These are phyloP conservation scores for Laticauda colubrina DNA, from an alignment of 2,113 vertebrate species.

Conservation along the genomic window DNA sequence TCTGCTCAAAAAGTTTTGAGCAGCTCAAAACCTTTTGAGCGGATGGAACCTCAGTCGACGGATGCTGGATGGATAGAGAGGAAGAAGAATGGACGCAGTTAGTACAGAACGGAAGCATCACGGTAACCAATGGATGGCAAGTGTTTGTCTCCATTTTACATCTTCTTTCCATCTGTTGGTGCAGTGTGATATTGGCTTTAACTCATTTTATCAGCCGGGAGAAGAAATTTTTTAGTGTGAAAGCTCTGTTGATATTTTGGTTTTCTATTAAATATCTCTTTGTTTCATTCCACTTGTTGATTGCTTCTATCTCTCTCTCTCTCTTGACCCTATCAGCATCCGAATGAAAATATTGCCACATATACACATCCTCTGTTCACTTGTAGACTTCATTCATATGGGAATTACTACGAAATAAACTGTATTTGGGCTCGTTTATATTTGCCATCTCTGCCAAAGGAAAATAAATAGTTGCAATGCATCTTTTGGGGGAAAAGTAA, in stretches of 20 bases:
- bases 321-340: conserved; percentile 48
- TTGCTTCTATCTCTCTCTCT: conserved; percentile 28
- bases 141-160: too few relatives aligned
- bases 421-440: conserved; percentile 54
- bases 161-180: too few relatives aligned
- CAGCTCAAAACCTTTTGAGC: too few relatives aligned
- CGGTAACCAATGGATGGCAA: too few relatives aligned
- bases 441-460: conserved; percentile 53
- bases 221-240: not conserved
- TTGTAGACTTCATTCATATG: conserved; percentile 54
- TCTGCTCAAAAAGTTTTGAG: too few relatives aligned
- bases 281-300: not conserved
- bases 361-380: conserved; percentile 33
- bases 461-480: conserved; percentile 50
- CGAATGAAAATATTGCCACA: not conserved
- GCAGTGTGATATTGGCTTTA: not conserved
- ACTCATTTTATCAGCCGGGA: not conserved
- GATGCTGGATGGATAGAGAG: too few relatives aligned
- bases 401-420: conserved; percentile 60
- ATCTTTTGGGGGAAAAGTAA: conserved; percentile 46
- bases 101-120: too few relatives aligned
- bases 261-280: conserved; percentile 12
- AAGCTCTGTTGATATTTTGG: conserved; percentile 27
- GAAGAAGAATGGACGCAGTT: too few relatives aligned
- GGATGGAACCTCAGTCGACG: too few relatives aligned